Evolutionary conservation across 2,113 vertebrate genomes (phyloP), one percentile per base, ranked within the genome.

Genomic region (Elgaria multicarinata): DNA sequence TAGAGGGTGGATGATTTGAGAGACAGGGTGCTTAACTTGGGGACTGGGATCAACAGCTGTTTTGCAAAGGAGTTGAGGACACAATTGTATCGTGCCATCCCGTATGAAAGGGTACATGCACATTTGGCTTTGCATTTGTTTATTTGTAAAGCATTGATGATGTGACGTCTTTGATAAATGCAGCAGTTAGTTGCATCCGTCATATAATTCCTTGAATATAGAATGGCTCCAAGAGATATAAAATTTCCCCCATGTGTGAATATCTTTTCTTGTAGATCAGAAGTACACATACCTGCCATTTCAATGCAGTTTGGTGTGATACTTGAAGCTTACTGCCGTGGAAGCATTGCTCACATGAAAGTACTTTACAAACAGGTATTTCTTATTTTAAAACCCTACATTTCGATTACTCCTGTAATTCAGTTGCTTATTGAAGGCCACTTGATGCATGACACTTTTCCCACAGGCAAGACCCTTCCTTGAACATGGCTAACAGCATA

Each of bases 311-410:
- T 99, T 14, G 97, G 98, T 28, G 97, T 99, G 93, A 98, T 99
- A 88, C 97, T 99, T 89, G 99, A 99, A 95, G 99, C 99, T 0
- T 99, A 99, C 90, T 99, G 99, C 94, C 95, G 99, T 87, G 98
- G 98, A 92, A 99, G 97, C 3, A 98, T 99, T 82, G 98, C 98
- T 91, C 99, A 99, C 92, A 99, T 99, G 98, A 99, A 99, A 93
- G 98, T 99, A 92, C 98, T 99, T 90, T 99, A 98, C 90, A 99
- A 98, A 95, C 99, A 99, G 98, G 99, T 98, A 95, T 13, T 44
- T 42, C 0, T 46, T 75, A 36, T 72, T 83, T 66, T 24, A 83
- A 53, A 67, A 55, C 39, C 71, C 77, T 93, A 20, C 12, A 28
- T 42, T 42, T 10, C 55, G n/a, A 36, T 89, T 78, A 69, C 44